Evolutionary conservation across 2,888 invertebrate genomes (phyloP), one percentile per base, ranked within the genome.

Genomic region (Meliscaeva auricollis): DNA sequence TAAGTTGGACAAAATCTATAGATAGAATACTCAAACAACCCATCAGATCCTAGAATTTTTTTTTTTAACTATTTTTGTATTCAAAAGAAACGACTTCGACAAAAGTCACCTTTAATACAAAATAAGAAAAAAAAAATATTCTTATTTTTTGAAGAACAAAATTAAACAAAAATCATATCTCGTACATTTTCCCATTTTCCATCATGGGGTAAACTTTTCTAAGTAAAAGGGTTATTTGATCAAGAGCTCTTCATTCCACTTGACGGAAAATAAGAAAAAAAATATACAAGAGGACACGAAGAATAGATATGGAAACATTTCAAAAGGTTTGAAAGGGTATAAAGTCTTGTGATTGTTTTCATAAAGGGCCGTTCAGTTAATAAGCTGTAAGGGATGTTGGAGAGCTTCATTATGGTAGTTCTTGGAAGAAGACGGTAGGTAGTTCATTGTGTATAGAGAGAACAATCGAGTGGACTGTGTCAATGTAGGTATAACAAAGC

Each of bases 151-250:
- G 46, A 46, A 58, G 32, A 48, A 30, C 35, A 0, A 6, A 15
- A 30, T 8, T n/a, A n/a, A 20, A 64, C 2, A 46, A 30, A 15
- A 4, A 41, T 15, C 13, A 1, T 26, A n/a, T 15, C 7, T 11
- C n/a, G 8, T 15, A 20, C 9, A 6, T 35, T 13, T 35, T 20
- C 9, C 46, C 6, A 35, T 22, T 66, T 58, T 41, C n/a, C 17
- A 38, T 68, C 30, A 60, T 20, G 41, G 30, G 50, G 35, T 30
- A 41, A 69, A 58, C 38, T 46, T 38, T 38, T 48, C 38, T 17
- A 32, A 76, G 60, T 20, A 13, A 50, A 66, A 32, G 20, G 15
- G 30, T 35, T 60, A 52, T 68, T 60, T 69, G 11, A 76, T 76
- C 20, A 17, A 76, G 58, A 32, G 38, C 32, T 30, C 48, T 60